These are phyloP conservation scores for Coptotermes formosanus DNA, from an alignment of 1,140 invertebrate genomes.

Conservation along the genomic window DNA sequence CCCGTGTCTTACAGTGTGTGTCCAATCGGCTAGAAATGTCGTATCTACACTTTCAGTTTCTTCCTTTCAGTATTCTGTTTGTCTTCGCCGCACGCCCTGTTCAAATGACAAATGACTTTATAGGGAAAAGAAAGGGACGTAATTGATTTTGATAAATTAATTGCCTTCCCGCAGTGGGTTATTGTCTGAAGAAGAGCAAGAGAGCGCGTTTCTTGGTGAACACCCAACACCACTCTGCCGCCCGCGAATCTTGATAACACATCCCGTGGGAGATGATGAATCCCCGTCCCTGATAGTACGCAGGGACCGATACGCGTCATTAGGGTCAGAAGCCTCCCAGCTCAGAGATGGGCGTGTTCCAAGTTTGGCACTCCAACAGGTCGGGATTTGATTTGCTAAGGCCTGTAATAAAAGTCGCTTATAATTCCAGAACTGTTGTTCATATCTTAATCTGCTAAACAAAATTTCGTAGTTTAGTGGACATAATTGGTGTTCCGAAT, in stretches of 20 bases:
- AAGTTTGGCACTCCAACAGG: not conserved
- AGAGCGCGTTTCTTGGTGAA: not conserved
- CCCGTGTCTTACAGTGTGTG: not conserved
- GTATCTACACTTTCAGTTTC: not conserved
- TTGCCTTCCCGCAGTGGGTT: not conserved
- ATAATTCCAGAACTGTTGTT: no score
- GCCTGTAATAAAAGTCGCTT: no score
- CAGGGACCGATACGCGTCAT: not conserved
- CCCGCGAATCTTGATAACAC: not conserved
- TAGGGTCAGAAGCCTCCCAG: not conserved
- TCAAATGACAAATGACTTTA: slow-evolving; percentile 3
- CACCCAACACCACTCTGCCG: not conserved
- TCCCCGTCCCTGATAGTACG: not conserved
- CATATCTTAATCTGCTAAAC: no score
- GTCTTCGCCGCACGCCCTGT: not conserved
- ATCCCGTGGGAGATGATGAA: not conserved
- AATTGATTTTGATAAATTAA: slow-evolving; percentile 19
- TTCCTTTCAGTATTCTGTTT: not conserved
- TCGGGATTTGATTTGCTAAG: no score
- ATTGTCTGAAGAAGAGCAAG: not conserved
- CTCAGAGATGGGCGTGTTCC: not conserved
- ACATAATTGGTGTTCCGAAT: no score
- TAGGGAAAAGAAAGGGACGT: not conserved
- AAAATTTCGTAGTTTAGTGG: no score
- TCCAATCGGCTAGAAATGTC: not conserved